Evolutionary conservation across 2,113 vertebrate species (phyloP), one percentile per base, ranked within the genome.

Genomic region (Nycticryphes semicollaris): DNA sequence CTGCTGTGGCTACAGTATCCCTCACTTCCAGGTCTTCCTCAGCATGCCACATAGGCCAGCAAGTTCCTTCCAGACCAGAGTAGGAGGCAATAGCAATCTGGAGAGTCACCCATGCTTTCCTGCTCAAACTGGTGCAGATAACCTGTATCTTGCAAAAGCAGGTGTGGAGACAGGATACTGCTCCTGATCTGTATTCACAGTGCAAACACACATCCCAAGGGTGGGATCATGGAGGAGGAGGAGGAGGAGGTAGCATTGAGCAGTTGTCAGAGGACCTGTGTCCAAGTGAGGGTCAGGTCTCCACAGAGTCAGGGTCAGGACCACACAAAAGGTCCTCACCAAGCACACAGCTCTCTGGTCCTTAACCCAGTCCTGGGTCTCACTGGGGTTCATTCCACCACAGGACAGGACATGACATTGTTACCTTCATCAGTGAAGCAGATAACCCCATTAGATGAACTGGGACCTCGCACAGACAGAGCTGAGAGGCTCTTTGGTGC

Each of bases 141-240:
- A 27, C 9, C 18, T 18, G 30, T 24, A 11, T 37, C 19, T 72
- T 43, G 43, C 11, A 47, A 31, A 41, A 90, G 21, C 31, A 7
- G 28, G 23, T 37, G 22, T 5, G 18, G 12, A 41, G 17, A 11
- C 30, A 79, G 37, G 53, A 6, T 24, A 69, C 33, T 69, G 73
- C 31, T 76, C 48, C 35, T 50, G 62, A 28, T 48, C 48, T 0
- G 0, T 16, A 2, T 24, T 37, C 4, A 1, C 33, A 16, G 31
- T 22, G 47, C 15, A 67, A 80, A 79, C 8, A 53, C 27, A 33
- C 6, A 3, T 72, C 24, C 37, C 4, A 1, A 37, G 31, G 13
- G 13, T 30, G 68, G 24, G 48, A 73, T 39, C 41, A n/a, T 3
- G 14, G 51, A 74, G 37, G 37, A 74, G 33, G 37, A 74, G 33